Conservation (phyloP, 2,797 vertebrate genomes). For the Lithobates pipiens region DNA sequence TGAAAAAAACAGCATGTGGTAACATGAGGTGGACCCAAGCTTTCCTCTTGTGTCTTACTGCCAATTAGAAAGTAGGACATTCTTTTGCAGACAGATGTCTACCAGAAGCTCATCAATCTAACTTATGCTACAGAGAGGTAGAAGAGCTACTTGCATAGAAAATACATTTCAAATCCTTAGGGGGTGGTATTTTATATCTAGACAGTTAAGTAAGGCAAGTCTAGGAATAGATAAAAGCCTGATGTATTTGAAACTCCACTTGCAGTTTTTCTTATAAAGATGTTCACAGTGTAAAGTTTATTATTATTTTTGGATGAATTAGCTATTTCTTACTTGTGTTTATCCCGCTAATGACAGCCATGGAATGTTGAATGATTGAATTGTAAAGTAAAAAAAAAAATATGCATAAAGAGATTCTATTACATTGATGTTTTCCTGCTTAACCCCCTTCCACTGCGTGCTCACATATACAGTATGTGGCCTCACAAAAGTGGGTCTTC, state of each 20-base stretch:
- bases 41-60: not conserved
- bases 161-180: not conserved
- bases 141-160: conserved; percentile 16
- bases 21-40: not conserved
- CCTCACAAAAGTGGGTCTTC: too few species aligned
- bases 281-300: not conserved
- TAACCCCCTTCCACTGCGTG: too few species aligned
- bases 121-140: not conserved
- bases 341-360: too few species aligned
- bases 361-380: too few species aligned
- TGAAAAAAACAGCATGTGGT: conserved; percentile 37
- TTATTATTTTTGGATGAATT: too few species aligned
- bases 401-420: too few species aligned
- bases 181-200: conserved; percentile 31
- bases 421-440: too few species aligned
- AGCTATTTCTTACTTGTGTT: too few species aligned
- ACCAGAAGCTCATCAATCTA: conserved; percentile 41
- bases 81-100: conserved; percentile 23
- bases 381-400: too few species aligned
- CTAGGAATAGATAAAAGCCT: conserved; percentile 26
- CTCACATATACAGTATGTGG: too few species aligned
- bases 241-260: conserved; percentile 21
- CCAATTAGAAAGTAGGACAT: conserved; percentile 35
- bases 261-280: not conserved
- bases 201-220: conserved; percentile 17